Evolutionary conservation across 2,113 vertebrate genomes (phyloP), one percentile per base, ranked within the genome.

Genomic region (Eretmochelys imbricata): DNA sequence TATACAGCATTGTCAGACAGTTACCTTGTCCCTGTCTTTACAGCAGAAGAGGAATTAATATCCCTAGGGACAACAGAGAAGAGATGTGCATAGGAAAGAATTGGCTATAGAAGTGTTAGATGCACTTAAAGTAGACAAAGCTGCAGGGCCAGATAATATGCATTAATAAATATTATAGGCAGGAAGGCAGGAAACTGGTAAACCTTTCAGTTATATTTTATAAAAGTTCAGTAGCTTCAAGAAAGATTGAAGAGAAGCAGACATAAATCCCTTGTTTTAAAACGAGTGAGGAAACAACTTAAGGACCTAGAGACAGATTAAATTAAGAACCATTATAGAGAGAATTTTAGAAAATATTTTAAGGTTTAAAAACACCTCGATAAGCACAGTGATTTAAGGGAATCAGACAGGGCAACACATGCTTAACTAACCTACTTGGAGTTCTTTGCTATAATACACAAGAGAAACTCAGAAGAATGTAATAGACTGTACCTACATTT

Each of bases 181-280:
- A 3, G 0, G 75, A 88, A 86, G 76, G n/a, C 84, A 83, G 78
- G 42, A 93, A 95, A 51, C 16, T 80, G 50, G 7, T 82, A 79
- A 93, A 87, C 86, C 69, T 96, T 92, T 88, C 85, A 55, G 80
- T 93, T 86, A 81, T 89, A 78, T 87, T 95, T 87, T 90, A 81
- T 84, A 59, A 85, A 93, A 54, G 54, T 84, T 95, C 75, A 94
- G 78, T 42, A 88, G 9, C 38, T 94, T 91, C 55, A 94, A 65
- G 31, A 80, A 20, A 83, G 48, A 83, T 53, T 92, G 88, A 89
- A 94, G 19, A 69, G 16, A 29, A 19, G 82, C n/a, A 84, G 95
- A 76, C 3, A 2, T 1, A 38, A 59, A 69, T 84, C 24, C 29
- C 42, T 92, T 83, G 22, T 89, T 90, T 97, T 88, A 27, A 62